phyloP scores from a whole-genome alignment of 2,888 invertebrate genomes.

The Digitonthophagus gazella region DNA sequence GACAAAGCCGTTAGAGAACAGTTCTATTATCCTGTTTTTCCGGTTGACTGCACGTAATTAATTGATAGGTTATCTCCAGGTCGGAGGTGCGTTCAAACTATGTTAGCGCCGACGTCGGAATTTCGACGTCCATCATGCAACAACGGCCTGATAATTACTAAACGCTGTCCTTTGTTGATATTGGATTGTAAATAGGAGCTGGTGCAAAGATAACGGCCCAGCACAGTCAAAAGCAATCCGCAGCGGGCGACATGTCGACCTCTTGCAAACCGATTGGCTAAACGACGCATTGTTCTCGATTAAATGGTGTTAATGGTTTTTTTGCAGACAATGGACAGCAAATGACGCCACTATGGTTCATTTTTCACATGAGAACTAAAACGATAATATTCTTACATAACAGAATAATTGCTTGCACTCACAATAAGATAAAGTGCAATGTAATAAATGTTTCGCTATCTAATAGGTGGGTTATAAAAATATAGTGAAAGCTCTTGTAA shows the following conservation, averaged over 20 bases:
- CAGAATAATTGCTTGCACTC: too few species aligned
- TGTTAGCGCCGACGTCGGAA: neutral
- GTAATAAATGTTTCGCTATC: too few species aligned
- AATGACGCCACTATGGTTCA: conserved; percentile 2
- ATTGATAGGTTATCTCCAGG: neutral
- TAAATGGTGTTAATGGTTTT: conserved; percentile 14
- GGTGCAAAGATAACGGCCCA: conserved; percentile 7
- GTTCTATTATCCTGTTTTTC: neutral
- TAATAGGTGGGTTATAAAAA: too few species aligned
- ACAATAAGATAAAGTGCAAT: too few species aligned
- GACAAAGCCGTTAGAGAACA: neutral
- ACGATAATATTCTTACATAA: neutral
- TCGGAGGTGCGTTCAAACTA: neutral
- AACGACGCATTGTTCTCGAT: conserved; percentile 3
- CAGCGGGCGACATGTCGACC: neutral
- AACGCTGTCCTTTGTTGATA: neutral
- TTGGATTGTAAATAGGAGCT: conserved; percentile 4
- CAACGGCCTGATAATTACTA: neutral
- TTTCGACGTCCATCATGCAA: neutral
- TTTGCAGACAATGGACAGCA: neutral
- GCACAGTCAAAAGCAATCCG: neutral
- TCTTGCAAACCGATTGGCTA: conserved; percentile 2
- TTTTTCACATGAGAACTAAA: neutral
- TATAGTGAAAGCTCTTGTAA: too few species aligned
- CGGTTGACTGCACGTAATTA: neutral